Base-by-base conservation (phyloP, 2,113 vertebrate species). In the Mesoclemmys tuberculata region DNA sequence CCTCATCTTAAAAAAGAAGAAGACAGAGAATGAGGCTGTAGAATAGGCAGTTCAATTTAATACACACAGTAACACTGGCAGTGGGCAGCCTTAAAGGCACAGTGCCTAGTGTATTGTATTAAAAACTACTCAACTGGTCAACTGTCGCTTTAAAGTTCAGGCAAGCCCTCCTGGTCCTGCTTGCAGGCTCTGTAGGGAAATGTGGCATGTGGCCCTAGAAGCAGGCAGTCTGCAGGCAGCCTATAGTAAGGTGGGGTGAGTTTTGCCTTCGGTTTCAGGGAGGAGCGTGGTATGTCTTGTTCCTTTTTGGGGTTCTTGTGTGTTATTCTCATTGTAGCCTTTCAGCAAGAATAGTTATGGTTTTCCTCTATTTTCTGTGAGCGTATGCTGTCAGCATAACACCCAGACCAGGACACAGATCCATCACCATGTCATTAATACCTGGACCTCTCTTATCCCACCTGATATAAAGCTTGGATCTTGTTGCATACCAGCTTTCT, bases 341-440 rank as follows among this genome's bases (percentile, higher is more conserved):
- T 71, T 71, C n/a, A 71, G 35, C 9, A 38, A 71, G n/a, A 38
- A 19, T 10, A 71, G 22, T 71, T 71, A 38, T 68, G 35, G 18
- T 71, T 71, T 22, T 19, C 64, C 19, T 71, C 64, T 71, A 22
- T 38, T n/a, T 71, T 71, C n/a, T 11, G 19, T 71, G 35, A 10
- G 9, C 38, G 19, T 71, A 19, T 38, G 7, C 64, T 71, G n/a
- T 71, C 64, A 71, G n/a, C n/a, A 71, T 5, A 22, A 71, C n/a
- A 71, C 64, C 21, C 18, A 35, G n/a, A 71, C 64, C 54, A 78
- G 81, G 85, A n/a, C 74, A 90, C 46, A 29, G 26, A 54, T 2
- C 0, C 0, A 8, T 64, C 64, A 38, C 21, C n/a, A 71, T 38
- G 64, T 38, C 35, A 71, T 38, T 18, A 71, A 22, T 38, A 71